Base-by-base conservation (phyloP, 2,797 vertebrate species). In the Gobio occitaniae region DNA sequence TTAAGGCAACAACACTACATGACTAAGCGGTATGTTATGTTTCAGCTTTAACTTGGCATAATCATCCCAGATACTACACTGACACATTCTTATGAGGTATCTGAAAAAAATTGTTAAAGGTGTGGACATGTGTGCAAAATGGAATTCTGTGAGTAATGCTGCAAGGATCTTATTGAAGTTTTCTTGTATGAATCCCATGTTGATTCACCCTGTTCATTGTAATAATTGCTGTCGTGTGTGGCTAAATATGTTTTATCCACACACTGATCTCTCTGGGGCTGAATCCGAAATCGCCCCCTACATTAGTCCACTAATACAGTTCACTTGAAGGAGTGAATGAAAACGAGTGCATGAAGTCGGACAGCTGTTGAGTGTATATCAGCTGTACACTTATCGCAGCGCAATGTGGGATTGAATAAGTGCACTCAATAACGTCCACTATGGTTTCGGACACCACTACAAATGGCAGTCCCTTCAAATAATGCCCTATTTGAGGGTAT, bases 21-120 rank as follows among this genome's bases (percentile, higher is more conserved):
- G 80, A 82, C 38, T 61, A 48, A 72, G 54, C 38, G 7, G 38
- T 17, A 19, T 29, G 38, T 17, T 61, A 78, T 77, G 61, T 77
- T 32, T 32, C 25, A 65, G 36, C 36, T n/a, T 15, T 41, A 12
- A 29, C 17, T 72, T 70, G 38, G 7, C 54, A 48, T 72, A 36
- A 44, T 63, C 17, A 36, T 36, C 25, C 29, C n/a, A 5, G 10
- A 29, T 17, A 29, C 47, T 52, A 61, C 38, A 44, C 41, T 25
- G 38, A 38, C 38, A 6, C 38, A 44, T 81, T 81, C 38, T 47
- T 47, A 16, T 21, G 48, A 80, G 32, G 15, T 44, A 6, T 70
- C 52, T 13, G 2, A 59, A 36, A 47, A 25, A 50, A 63, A 44
- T 29, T 15, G 2, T 21, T 5, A 19, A 6, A 56, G 66, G 68